These are phyloP conservation scores for Pseudococcus jackbeardsleyi DNA, from an alignment of 2,888 invertebrate genomes.

Conservation along the genomic window DNA sequence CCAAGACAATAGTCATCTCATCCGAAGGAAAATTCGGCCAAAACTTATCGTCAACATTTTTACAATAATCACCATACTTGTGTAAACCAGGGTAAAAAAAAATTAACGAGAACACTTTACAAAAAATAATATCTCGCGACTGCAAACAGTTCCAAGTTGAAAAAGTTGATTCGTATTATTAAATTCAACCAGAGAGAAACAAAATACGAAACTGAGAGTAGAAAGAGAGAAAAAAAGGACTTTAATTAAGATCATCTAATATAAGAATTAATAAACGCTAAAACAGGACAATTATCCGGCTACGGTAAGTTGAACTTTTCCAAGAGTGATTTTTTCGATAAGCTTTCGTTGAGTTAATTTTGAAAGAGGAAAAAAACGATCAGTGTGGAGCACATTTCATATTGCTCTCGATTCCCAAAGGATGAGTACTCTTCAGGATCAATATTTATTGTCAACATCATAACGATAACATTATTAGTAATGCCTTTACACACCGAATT, in stretches of 20 bases:
- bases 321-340: not conserved
- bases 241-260: slow-evolving; percentile 41
- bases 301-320: not conserved
- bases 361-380: slow-evolving; percentile 1
- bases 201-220: not conserved
- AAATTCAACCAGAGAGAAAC: not conserved
- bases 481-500: not conserved
- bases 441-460: slow-evolving; percentile 32
- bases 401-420: not conserved
- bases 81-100: not conserved
- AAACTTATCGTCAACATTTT: not conserved
- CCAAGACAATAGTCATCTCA: not conserved
- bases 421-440: not conserved
- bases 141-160: not conserved
- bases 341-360: not conserved
- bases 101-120: slow-evolving; percentile 30
- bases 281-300: slow-evolving; percentile 17
- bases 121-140: not conserved
- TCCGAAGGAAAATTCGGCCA: not conserved
- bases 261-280: slow-evolving; percentile 41
- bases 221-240: not conserved
- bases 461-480: slow-evolving; percentile 16
- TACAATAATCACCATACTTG: not conserved
- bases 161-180: slow-evolving; percentile 15
- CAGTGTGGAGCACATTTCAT: not conserved